phyloP scores from a whole-genome alignment of 1,140 invertebrate species.

The Thaumatotibia leucotreta region DNA sequence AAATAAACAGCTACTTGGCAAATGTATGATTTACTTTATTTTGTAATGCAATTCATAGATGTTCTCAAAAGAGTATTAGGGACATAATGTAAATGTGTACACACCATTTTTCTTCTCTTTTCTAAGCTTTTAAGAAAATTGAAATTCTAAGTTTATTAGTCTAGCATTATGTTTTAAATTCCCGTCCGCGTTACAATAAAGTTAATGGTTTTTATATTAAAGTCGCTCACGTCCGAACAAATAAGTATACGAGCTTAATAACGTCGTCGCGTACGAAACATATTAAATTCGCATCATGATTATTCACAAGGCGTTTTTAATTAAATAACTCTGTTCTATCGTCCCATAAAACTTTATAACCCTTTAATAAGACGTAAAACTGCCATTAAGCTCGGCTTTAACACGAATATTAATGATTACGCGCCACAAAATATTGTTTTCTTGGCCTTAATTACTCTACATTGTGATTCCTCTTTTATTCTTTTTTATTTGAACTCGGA shows the following conservation, averaged over 20 bases:
- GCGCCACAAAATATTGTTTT: conserved; percentile 49
- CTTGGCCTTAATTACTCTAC: not conserved
- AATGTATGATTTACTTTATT: too few relatives aligned
- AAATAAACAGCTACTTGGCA: not conserved
- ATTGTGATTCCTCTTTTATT: not conserved
- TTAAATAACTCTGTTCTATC: conserved; percentile 57
- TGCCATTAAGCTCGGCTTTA: conserved; percentile 56
- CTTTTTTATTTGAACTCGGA: not conserved
- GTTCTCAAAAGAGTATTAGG: too few relatives aligned
- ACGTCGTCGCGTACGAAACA: conserved; percentile 29
- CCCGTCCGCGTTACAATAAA: not conserved
- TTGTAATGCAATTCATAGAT: too few relatives aligned
- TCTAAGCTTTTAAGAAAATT: not conserved
- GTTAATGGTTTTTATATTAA: not conserved
- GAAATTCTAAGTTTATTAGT: not conserved
- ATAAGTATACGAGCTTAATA: conserved; percentile 23
- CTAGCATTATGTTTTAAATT: not conserved
- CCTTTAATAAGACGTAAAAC: conserved; percentile 73
- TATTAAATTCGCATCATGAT: conserved; percentile 56
- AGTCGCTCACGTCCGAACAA: conserved; percentile 5
- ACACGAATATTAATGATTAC: conserved; percentile 70
- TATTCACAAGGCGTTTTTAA: conserved; percentile 73
- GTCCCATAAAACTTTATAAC: conserved; percentile 72
- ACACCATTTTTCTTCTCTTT: too few relatives aligned
- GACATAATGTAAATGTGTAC: too few relatives aligned